Evolutionary conservation across 2,113 vertebrate species (phyloP), one percentile per base, ranked within the genome.

Genomic region (Cephalopholis sonnerati): DNA sequence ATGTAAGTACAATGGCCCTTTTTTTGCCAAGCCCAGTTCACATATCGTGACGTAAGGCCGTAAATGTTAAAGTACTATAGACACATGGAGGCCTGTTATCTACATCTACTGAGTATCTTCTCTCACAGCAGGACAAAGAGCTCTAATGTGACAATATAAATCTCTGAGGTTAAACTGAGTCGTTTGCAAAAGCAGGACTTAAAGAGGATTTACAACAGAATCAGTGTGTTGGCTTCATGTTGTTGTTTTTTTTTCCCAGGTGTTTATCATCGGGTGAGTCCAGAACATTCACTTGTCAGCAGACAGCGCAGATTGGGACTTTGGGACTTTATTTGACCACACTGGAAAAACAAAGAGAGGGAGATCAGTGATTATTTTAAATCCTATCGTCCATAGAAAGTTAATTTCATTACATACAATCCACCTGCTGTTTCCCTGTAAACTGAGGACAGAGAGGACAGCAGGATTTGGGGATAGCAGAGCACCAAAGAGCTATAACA

Each of bases 261-360:
- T 66, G 24, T 67, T 48, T 69, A 11, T 57, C 18, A 0, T 18
- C 13, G 17, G 22, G 77, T 74, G 82, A 64, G 66, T 84, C 79
- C 59, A 53, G 71, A 75, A 74, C 78, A 57, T 89, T 90, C 55
- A 46, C 29, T 61, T 1, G 66, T 82, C 76, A 66, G 87, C 67
- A 62, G 68, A 79, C 41, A 6, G 57, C n/a, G 77, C 74, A 72
- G 82, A 76, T 59, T 29, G 62, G n/a, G 46, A 25, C 16, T 46
- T 83, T 92, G 57, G n/a, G 46, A 25, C 16, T 46, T 85, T 92
- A 93, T 83, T 93, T 93, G 10, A 89, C 83, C 36, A 90, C 29
- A 13, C 93, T 93, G 69, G 3, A 66, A 69, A 29, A 22, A 59
- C n/a, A 81, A 54, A 66, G 39, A 68, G 7, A 58, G n/a, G n/a